These are phyloP conservation scores for Cercopithecus hamlyni DNA, from an alignment of 2,797 vertebrate species.

Conservation along the genomic window DNA sequence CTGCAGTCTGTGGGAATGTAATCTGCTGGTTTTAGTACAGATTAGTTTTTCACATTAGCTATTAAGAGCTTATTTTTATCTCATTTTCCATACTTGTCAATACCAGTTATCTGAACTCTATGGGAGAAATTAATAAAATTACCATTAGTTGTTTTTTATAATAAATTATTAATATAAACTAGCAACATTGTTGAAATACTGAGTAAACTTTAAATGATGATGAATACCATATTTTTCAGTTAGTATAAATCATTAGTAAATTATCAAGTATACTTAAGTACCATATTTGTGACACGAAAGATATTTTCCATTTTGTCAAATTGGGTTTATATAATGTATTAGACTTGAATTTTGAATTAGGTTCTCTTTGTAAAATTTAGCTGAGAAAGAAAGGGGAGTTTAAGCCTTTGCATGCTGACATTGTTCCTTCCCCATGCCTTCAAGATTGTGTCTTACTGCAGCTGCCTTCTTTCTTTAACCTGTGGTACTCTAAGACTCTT, in stretches of 20 bases:
- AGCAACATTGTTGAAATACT: conserved; percentile 46
- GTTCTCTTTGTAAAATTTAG: conserved; percentile 53
- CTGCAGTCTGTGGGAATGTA: not conserved
- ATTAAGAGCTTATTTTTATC: conserved; percentile 51
- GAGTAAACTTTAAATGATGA: conserved; percentile 17
- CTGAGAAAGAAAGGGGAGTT: not conserved
- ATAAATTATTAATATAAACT: conserved; percentile 47
- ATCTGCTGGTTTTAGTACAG: conserved; percentile 13
- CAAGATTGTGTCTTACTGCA: not conserved
- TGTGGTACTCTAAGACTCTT: not conserved
- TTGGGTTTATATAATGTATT: conserved; percentile 23
- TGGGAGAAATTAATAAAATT: conserved; percentile 32
- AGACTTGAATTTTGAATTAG: conserved; percentile 52
- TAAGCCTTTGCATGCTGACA: not conserved
- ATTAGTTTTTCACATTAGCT: conserved; percentile 38
- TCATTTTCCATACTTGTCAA: conserved; percentile 1
- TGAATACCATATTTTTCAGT: conserved; percentile 23
- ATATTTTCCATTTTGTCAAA: conserved; percentile 51
- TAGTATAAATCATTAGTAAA: conserved; percentile 21
- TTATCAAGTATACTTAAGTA: conserved; percentile 32
- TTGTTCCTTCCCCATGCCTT: not conserved
- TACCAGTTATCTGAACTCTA: conserved; percentile 37
- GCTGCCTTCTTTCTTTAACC: not conserved
- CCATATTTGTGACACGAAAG: conserved; percentile 5
- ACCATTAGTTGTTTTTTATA: conserved; percentile 41